Base-by-base conservation (phyloP, 2,888 invertebrate species). In the Hermaeophaga mercurialis region DNA sequence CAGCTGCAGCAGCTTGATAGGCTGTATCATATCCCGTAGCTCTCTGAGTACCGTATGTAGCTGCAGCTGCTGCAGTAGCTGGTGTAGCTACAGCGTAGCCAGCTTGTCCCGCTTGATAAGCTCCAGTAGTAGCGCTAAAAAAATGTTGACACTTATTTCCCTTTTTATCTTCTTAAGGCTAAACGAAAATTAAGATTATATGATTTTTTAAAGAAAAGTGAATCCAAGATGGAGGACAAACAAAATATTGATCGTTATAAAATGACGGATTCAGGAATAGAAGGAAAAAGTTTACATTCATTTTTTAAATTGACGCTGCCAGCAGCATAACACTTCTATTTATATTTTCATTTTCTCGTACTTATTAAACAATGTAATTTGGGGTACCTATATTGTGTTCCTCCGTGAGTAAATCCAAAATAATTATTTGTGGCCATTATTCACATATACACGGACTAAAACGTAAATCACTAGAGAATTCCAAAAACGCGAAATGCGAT, bases 321-420 rank as follows among this genome's bases (percentile, higher is more conserved):
- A n/a, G n/a, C n/a, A n/a, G n/a, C n/a, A n/a, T n/a, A n/a, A n/a
- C n/a, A n/a, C n/a, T n/a, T n/a, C n/a, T n/a, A n/a, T n/a, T n/a
- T n/a, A n/a, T n/a, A n/a, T n/a, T n/a, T n/a, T n/a, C n/a, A n/a
- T n/a, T n/a, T n/a, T n/a, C n/a, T n/a, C n/a, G n/a, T n/a, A n/a
- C n/a, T n/a, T n/a, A n/a, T n/a, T n/a, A n/a, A n/a, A n/a, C n/a
- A n/a, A n/a, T n/a, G n/a, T n/a, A n/a, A n/a, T n/a, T n/a, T n/a
- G n/a, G n/a, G 2, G 12, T 82, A 91, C 90, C 90, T 90, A 79
- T 93, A 93, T 84, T 94, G 94, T 74, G 93, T 92, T 79, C 93
- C 92, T 75, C 92, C 91, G 79, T 94, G 93, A 75, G 92, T 91
- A 85, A 94, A 94, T 77, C 93, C 93, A 80, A 93, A 93, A 84